Evolutionary conservation across 2,888 invertebrate species (phyloP).

Genomic region (Anoncus sp.): DNA sequence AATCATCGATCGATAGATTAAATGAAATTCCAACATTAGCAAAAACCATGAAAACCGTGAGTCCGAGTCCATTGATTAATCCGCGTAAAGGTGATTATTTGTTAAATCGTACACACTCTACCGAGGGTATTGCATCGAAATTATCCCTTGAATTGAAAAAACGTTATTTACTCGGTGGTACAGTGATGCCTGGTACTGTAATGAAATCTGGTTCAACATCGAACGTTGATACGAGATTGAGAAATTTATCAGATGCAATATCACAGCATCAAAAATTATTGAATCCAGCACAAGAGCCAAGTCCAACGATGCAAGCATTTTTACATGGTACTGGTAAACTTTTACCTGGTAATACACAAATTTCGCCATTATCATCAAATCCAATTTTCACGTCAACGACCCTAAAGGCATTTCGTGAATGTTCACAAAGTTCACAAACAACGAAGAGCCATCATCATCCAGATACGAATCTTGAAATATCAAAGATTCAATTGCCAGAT

Average conservation of each 20-base stretch:
- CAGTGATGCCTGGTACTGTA: constrained; percentile 87
- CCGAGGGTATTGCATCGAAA: constrained; percentile 94
- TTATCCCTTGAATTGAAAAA: constrained; percentile 94
- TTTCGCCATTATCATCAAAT: constrained; percentile 80
- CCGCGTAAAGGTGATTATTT: constrained; percentile 90
- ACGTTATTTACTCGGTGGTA: constrained; percentile 91
- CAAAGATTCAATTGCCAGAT: constrained; percentile 78
- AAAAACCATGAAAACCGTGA: constrained; percentile 13
- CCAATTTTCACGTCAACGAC: constrained; percentile 61
- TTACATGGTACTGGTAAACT: constrained; percentile 83
- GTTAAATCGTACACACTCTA: constrained; percentile 92
- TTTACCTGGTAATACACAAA: constrained; percentile 69
- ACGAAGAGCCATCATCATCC: neutral
- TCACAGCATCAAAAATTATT: constrained; percentile 95
- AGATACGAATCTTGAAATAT: no score
- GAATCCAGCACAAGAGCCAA: constrained; percentile 90
- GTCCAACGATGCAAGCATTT: constrained; percentile 89
- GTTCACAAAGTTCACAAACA: constrained; percentile 16
- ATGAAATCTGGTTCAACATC: constrained; percentile 93
- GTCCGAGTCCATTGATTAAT: constrained; percentile 84
- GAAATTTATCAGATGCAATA: constrained; percentile 93
- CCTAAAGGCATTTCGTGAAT: constrained; percentile 65
- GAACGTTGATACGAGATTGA: constrained; percentile 92
- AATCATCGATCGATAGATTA: constrained; percentile 7
- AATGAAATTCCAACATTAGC: neutral